Evolutionary conservation across 2,113 vertebrate genomes (phyloP), one percentile per base, ranked within the genome.

Genomic region (Podarcis raffonei): DNA sequence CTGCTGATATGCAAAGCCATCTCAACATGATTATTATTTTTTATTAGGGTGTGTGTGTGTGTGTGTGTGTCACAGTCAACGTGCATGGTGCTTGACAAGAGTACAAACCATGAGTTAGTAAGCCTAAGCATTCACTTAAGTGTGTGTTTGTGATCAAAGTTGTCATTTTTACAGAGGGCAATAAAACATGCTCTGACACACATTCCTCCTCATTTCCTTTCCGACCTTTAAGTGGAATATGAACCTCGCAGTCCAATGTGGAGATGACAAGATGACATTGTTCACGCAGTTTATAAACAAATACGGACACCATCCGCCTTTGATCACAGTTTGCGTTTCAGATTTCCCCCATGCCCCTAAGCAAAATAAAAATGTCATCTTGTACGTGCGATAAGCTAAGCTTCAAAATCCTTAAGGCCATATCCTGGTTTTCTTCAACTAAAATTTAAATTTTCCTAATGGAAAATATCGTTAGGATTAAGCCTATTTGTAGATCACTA

Each of bases 291-390:
- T 35, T 81, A 42, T 65, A 89, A 93, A 91, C 32, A 92, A 65
- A 89, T 88, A 88, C 65, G 65, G 81, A 81, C n/a, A 90, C 81
- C 22, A 74, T 90, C 90, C 3, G 66, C 82, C 75, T 94, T 89
- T 88, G 53, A 57, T 12, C 81, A 30, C 81, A 81, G 5, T 0
- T 93, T 87, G n/a, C 3, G n/a, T 53, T 89, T 79, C 65, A 94
- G 23, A 37, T 59, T 62, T 35, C 69, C 32, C n/a, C 20, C 37
- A 18, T 35, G 12, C n/a, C 23, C 39, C 23, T 72, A 92, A 94
- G 15, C 77, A 93, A 93, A 94, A 94, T 48, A 93, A 94, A 92
- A 83, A 91, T 87, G 0, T 5, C 35, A 18, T 37, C 66, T 77
- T 37, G 72, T 59, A 87, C 72, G 66, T 39, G 81, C 57, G 85